Percentiles rank a stretch among this genome's conserved stretches.
These are phyloP conservation scores for Diphyllodes magnificus DNA, from an alignment of 2,113 vertebrate genomes.

Conservation along the genomic window DNA sequence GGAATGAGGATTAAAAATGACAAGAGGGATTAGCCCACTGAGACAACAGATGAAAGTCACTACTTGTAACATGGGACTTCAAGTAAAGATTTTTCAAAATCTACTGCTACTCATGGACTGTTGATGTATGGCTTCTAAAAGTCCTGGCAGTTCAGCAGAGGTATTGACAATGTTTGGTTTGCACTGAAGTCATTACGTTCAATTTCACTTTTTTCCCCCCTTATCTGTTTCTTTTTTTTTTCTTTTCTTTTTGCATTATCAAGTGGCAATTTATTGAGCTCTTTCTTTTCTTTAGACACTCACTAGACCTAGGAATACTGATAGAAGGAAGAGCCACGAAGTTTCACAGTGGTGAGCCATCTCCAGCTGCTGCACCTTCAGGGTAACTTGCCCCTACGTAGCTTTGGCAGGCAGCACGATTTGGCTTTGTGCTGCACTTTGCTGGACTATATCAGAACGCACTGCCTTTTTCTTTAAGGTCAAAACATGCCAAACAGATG, in stretches of 20 bases:
- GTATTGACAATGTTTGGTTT: background rate
- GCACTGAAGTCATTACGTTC: background rate
- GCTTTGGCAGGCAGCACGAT: background rate
- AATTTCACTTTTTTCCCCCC: background rate
- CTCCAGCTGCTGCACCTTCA: background rate
- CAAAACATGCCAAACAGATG: background rate
- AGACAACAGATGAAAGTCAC: conserved; percentile 15
- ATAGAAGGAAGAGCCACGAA: background rate
- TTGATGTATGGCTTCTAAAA: background rate
- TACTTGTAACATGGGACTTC: background rate
- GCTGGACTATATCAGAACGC: background rate
- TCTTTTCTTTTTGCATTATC: background rate
- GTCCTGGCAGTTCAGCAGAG: background rate
- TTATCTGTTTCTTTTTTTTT: background rate
- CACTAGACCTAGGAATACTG: background rate
- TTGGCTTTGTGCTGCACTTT: background rate
- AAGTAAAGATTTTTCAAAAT: conserved; percentile 26
- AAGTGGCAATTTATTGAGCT: background rate
- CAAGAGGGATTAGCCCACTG: conserved; percentile 13
- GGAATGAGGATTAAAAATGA: conserved; percentile 11
- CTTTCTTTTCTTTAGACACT: background rate
- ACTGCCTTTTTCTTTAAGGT: background rate
- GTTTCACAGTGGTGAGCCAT: background rate
- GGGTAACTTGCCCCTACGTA: rapidly evolving
- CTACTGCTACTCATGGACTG: background rate